Evolutionary conservation across 2,888 invertebrate species (phyloP), one percentile per base, ranked within the genome.

Genomic region (Pseudococcus viburni): DNA sequence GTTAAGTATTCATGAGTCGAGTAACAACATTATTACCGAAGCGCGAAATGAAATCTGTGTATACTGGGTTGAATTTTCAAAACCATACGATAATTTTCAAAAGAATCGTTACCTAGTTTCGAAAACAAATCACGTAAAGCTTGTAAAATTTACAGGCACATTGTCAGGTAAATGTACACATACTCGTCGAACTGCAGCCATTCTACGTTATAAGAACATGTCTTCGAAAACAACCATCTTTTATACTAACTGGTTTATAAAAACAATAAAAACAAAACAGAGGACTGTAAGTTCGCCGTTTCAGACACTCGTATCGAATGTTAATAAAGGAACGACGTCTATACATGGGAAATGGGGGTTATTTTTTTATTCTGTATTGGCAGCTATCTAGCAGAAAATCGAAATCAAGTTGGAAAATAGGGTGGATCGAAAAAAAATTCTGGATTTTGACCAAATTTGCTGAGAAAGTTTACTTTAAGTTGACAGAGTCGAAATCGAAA

Each of bases 121-220:
- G 42, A 42, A 83, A 83, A 83, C 80, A 83, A 46, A 83, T 83
- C 80, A 83, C 80, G 80, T 83, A 83, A n/a, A 46, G 80, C 80
- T 83, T 83, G 80, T 83, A 83, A 83, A 83, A 83, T 83, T 83
- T 83, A 83, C 80, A 83, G 80, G 80, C 80, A 83, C 46, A 83
- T 83, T 83, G 80, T 83, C 80, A 46, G 46, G 80, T 83, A 83
- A 83, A 83, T 83, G 80, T 46, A 83, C 80, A 83, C 80, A 80
- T 80, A 83, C 80, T 19, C 59, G n/a, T 59, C n/a, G 64, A 22
- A 22, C 22, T 64, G 22, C 33, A 46, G 19, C 80, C 46, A 83
- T 83, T 83, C 46, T 83, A 42, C 19, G 4, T 22, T 46, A 83
- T 22, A 22, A 46, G 80, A 83, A 83, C 80, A 83, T 83, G 46